phyloP scores from a whole-genome alignment of 2,113 vertebrate species.

The Pelmatolapia mariae region DNA sequence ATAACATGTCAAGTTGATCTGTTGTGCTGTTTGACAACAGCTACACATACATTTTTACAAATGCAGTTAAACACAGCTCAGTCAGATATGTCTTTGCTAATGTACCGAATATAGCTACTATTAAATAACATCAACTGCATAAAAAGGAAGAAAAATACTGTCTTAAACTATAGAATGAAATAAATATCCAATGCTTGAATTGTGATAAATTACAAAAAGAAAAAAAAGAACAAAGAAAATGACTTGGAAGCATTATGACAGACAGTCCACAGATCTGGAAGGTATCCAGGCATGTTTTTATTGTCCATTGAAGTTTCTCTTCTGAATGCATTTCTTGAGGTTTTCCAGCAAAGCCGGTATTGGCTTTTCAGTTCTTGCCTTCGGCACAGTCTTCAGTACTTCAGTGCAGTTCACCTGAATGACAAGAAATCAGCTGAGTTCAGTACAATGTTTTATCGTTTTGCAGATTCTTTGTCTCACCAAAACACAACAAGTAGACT shows the following conservation, averaged over 20 bases:
- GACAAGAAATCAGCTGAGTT: neutral
- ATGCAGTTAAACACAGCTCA: neutral
- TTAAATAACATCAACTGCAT: neutral
- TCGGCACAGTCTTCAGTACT: accelerated
- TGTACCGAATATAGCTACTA: neutral
- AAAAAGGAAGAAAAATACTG: neutral
- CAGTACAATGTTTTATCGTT: neutral
- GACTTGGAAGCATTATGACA: neutral
- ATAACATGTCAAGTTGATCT: neutral
- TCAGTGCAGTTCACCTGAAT: constrained; percentile 13
- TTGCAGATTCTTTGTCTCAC: neutral
- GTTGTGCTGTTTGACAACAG: neutral
- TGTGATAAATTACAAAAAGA: neutral
- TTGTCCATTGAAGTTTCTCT: accelerated
- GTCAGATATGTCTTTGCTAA: neutral
- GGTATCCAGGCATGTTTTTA: neutral
- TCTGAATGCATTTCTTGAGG: accelerated
- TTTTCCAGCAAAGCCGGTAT: accelerated
- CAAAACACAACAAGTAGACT: neutral
- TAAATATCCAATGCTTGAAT: neutral
- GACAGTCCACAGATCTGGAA: neutral
- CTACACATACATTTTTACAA: neutral
- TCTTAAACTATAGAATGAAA: neutral
- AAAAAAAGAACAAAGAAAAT: neutral
- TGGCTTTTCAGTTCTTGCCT: accelerated